phyloP scores from a whole-genome alignment of 1,140 invertebrate species.

The Paralvinella palmiformis region DNA sequence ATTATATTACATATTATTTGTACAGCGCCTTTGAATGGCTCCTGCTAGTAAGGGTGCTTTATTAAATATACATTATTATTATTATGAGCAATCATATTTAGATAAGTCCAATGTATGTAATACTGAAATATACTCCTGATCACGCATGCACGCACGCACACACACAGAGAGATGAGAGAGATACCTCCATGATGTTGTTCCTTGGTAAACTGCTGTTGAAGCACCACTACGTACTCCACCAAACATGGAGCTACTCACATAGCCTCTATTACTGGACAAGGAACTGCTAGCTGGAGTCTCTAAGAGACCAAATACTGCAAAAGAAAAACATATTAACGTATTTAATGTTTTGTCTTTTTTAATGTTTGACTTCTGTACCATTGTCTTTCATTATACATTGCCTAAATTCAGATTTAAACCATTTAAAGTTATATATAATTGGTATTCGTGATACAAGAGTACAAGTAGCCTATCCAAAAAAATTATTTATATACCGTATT shows the following conservation, averaged over 20 bases:
- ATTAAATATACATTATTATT: neutral
- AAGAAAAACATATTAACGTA: neutral
- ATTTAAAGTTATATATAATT: too few relatives aligned
- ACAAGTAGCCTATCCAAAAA: too few relatives aligned
- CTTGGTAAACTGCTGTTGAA: neutral
- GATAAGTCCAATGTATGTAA: neutral
- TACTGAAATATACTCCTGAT: neutral
- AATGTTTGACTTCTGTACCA: too few relatives aligned
- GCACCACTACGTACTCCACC: neutral
- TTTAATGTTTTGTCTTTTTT: too few relatives aligned
- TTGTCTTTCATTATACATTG: too few relatives aligned
- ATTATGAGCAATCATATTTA: too few relatives aligned
- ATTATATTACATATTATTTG: neutral
- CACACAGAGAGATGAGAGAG: neutral
- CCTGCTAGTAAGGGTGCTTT: neutral
- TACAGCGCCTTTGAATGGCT: neutral
- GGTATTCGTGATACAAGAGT: too few relatives aligned
- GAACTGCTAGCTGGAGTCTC: neutral
- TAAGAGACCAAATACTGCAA: conserved; percentile 5
- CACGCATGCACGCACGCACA: neutral
- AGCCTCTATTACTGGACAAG: neutral
- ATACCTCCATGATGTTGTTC: neutral
- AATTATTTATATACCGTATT: too few relatives aligned
- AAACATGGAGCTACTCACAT: neutral
- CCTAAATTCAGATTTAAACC: too few relatives aligned